A percentile compares a stretch with the other conserved stretches of the same genome.
Evolutionary conservation across 2,888 invertebrate species (phyloP).

Genomic region (Stenotaenia linearis): DNA sequence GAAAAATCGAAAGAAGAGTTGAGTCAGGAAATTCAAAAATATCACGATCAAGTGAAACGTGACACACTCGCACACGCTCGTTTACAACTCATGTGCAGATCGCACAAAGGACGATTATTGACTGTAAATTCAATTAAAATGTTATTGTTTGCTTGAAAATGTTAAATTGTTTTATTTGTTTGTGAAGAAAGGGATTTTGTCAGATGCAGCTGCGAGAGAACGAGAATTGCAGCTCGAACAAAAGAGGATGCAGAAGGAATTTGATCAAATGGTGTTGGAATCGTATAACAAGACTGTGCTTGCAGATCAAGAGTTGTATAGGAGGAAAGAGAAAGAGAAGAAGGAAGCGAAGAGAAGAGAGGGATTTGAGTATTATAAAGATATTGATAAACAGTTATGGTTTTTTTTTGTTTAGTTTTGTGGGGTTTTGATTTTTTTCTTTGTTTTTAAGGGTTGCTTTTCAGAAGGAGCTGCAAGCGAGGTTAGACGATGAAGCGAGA

Average conservation of each 20-base stretch:
- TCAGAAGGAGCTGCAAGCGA: neutral
- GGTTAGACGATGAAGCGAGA: neutral
- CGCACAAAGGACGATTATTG: neutral
- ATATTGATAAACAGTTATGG: neutral
- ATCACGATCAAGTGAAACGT: neutral
- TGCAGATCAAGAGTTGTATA: neutral
- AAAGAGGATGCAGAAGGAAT: neutral
- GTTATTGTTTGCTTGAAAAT: neutral
- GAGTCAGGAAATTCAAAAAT: neutral
- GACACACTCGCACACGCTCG: neutral
- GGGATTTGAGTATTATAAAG: neutral
- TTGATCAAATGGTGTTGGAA: neutral
- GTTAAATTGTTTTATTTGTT: neutral
- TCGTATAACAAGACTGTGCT: neutral
- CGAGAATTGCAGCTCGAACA: neutral
- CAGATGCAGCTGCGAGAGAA: neutral
- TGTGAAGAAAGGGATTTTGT: neutral
- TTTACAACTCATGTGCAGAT: neutral
- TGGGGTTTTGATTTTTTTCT: neutral
- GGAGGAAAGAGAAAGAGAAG: neutral
- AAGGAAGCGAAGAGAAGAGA: neutral
- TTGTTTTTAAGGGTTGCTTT: neutral
- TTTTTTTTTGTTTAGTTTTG: no score
- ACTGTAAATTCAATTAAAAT: neutral
- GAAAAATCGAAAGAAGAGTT: neutral